Evolutionary conservation across 2,888 invertebrate genomes (phyloP).

Genomic region (Lordiphosa fenestrarum): DNA sequence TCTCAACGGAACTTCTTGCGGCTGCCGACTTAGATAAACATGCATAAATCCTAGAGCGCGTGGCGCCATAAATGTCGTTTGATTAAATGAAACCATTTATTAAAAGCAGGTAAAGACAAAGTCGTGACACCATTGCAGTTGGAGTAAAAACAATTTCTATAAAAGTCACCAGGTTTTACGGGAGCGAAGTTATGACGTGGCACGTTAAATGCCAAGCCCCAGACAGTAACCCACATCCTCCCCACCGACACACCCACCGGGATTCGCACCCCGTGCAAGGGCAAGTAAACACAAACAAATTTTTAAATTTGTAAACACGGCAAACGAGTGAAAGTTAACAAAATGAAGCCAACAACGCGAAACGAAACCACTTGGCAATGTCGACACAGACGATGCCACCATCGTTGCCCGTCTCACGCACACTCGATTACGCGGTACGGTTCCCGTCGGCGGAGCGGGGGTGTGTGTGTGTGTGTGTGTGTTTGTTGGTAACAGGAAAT

Average conservation of each 20-base stretch:
- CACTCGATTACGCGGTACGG: slow-evolving; percentile 31
- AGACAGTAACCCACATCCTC: slow-evolving; percentile 17
- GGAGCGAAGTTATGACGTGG: slow-evolving; percentile 49
- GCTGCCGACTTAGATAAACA: slow-evolving; percentile 38
- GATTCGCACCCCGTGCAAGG: slow-evolving; percentile 17
- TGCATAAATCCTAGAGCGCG: slow-evolving; percentile 52
- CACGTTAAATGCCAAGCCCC: slow-evolving; percentile 40
- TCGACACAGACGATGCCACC: slow-evolving; percentile 34
- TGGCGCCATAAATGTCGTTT: slow-evolving; percentile 60
- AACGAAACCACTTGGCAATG: slow-evolving; percentile 53
- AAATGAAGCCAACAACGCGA: slow-evolving; percentile 43
- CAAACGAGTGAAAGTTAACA: slow-evolving; percentile 44
- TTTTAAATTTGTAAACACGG: slow-evolving; percentile 73
- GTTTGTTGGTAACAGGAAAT: slow-evolving; percentile 56
- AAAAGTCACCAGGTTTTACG: slow-evolving; percentile 46
- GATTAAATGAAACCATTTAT: slow-evolving; percentile 75
- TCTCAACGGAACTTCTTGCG: slow-evolving; percentile 36
- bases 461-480: slow-evolving; percentile 5
- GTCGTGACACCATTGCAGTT: slow-evolving; percentile 46
- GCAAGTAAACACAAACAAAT: slow-evolving; percentile 68
- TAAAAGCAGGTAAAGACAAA: slow-evolving; percentile 64
- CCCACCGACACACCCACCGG: not conserved
- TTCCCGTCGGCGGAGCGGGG: not conserved
- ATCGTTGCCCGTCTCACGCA: slow-evolving; percentile 33
- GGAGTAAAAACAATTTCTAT: slow-evolving; percentile 64